A percentile compares a stretch with the other conserved stretches of the same genome.
phyloP scores from a whole-genome alignment of 2,113 vertebrate genomes.

The Aix galericulata region DNA sequence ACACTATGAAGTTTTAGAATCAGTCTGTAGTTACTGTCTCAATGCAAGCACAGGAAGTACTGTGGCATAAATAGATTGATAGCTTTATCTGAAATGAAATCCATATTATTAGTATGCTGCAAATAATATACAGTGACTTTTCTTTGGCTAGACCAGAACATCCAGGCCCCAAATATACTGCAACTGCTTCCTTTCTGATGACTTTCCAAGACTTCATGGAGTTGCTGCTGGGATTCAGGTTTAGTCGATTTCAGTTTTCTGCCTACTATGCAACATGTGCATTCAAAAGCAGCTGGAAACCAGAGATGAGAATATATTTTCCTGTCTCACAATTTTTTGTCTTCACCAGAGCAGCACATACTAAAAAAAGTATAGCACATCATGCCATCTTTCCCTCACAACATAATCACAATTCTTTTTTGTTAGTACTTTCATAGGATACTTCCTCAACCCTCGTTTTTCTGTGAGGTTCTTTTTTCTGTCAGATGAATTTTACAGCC shows the following conservation, averaged over 20 bases:
- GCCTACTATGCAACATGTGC: not conserved
- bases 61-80: not conserved
- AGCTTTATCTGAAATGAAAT: not conserved
- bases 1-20: not conserved
- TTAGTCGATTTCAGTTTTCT: not conserved
- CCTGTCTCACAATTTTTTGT: not conserved
- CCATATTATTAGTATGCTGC: not conserved
- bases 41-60: not conserved
- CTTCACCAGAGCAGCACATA: not conserved
- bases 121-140: not conserved
- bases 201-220: not conserved
- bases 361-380: not conserved
- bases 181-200: not conserved
- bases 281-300: not conserved
- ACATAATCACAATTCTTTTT: not conserved
- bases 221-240: not conserved
- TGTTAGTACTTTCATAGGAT: not conserved
- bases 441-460: not conserved
- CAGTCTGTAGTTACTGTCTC: not conserved
- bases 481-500: not conserved
- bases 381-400: not conserved
- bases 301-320: not conserved
- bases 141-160: not conserved
- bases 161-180: not conserved
- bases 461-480: accelerated